Evolutionary conservation across 2,797 vertebrate genomes (phyloP), one percentile per base, ranked within the genome.

Genomic region (Arnoldichthys spilopterus): DNA sequence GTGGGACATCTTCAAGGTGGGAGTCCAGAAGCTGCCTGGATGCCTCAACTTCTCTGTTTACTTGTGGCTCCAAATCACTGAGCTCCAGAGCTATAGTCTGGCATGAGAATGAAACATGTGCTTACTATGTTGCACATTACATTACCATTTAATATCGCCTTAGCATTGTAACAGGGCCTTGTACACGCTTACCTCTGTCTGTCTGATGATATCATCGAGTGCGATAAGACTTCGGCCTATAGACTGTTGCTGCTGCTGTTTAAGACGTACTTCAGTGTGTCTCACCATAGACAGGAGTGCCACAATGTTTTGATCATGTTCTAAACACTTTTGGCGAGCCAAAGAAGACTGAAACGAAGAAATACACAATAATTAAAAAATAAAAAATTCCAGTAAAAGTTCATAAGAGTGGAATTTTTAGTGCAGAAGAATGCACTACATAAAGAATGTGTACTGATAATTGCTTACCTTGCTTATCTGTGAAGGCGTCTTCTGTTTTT

Each of bases 201-300:
- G 96, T 82, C 74, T 90, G 87, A 97, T 94, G 84, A 95, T 90
- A 74, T 96, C 93, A 0, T 93, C 92, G 75, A 97, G 87, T 0
- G 92, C 87, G 12, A 90, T 77, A 74, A 95, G 88, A 68, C 88
- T 93, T 83, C 91, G 89, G 61, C 93, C 94, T 0, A 88, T 82
- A 0, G 94, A 93, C 84, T 94, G 95, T 84, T 95, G 95, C 47
- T 93, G 90, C 83, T 94, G 93, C 85, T 93, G 93, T 40, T 96
- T 96, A 66, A 97, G 93, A 43, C 92, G 92, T 86, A 99, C 95
- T 87, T 99, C 96, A 0, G 95, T 88, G 22, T 97, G 95, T 77
- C 97, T 89, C 40, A 99, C 93, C 88, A 96, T 92, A 79, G 97
- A 99, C 9, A 96, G 91, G 77, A 96, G 93, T 0, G 95, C 95